These are phyloP conservation scores for Oncorhynchus gorbuscha DNA, from an alignment of 2,113 vertebrate species.

Conservation along the genomic window DNA sequence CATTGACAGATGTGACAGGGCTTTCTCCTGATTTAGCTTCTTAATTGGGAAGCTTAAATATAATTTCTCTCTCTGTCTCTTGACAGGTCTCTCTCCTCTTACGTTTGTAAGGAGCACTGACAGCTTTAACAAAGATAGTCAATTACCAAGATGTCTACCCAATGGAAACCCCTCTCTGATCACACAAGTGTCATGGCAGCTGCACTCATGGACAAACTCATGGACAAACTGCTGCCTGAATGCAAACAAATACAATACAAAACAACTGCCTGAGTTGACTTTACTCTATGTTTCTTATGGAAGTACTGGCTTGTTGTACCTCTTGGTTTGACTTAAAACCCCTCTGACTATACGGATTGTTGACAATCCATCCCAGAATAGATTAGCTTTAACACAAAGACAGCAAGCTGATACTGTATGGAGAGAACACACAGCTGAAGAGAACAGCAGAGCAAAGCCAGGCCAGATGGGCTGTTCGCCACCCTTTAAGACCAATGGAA, in stretches of 20 bases:
- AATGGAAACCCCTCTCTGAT: no score
- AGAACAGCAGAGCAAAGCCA: background rate
- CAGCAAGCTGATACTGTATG: background rate
- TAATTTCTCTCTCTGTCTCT: constrained; percentile 18
- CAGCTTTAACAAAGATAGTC: no score
- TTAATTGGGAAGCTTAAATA: constrained; percentile 34
- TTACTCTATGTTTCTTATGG: no score
- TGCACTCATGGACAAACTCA: no score
- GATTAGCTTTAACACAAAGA: constrained; percentile 29
- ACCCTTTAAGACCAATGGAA: background rate
- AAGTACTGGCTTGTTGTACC: no score
- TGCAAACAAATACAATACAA: no score
- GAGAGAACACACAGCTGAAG: background rate
- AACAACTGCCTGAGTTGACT: no score
- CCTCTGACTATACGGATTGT: constrained; percentile 9
- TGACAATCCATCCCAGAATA: constrained; percentile 25
- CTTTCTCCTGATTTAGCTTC: constrained; percentile 31
- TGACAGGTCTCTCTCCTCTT: background rate
- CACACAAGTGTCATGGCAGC: no score
- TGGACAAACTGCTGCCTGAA: no score
- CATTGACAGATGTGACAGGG: constrained; percentile 8
- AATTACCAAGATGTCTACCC: no score
- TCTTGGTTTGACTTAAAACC: no score
- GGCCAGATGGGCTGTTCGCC: background rate
- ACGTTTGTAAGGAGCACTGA: constrained; percentile 18